These are phyloP conservation scores for Platerodrilus igneus DNA, from an alignment of 2,888 invertebrate genomes.

Conservation along the genomic window DNA sequence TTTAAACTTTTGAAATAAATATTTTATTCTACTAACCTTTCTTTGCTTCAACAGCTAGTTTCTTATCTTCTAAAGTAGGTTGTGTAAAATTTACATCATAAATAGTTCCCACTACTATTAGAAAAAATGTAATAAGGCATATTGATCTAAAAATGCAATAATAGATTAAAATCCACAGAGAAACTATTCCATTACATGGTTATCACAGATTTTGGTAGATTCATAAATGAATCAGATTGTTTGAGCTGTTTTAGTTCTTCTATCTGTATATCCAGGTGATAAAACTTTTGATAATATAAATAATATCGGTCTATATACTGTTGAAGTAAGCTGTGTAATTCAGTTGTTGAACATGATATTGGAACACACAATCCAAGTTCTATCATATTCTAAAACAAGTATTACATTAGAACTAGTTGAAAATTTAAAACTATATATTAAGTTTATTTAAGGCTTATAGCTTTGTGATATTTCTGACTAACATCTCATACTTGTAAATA, in stretches of 20 bases:
- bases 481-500: too few species aligned
- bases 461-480: too few species aligned
- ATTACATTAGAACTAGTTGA: too few species aligned
- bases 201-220: conserved; percentile 38
- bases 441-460: too few species aligned
- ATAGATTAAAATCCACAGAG: background rate
- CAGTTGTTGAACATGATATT: conserved; percentile 40
- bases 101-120: conserved; percentile 36
- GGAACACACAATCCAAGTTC: conserved; percentile 49
- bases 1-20: too few species aligned
- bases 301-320: conserved; percentile 38
- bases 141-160: conserved; percentile 30
- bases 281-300: conserved; percentile 42
- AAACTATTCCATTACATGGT: conserved; percentile 42
- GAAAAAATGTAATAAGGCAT: conserved; percentile 28
- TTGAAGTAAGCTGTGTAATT: conserved; percentile 38
- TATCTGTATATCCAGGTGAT: conserved; percentile 41
- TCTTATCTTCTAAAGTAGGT: conserved; percentile 8
- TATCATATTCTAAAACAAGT: conserved; percentile 45
- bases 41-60: too few species aligned
- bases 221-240: conserved; percentile 39
- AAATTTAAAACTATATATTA: too few species aligned
- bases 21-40: too few species aligned
- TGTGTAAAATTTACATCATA: conserved; percentile 22
- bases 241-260: conserved; percentile 38